Evolutionary conservation across 2,888 invertebrate genomes (phyloP).

Genomic region (Arge pagana): DNA sequence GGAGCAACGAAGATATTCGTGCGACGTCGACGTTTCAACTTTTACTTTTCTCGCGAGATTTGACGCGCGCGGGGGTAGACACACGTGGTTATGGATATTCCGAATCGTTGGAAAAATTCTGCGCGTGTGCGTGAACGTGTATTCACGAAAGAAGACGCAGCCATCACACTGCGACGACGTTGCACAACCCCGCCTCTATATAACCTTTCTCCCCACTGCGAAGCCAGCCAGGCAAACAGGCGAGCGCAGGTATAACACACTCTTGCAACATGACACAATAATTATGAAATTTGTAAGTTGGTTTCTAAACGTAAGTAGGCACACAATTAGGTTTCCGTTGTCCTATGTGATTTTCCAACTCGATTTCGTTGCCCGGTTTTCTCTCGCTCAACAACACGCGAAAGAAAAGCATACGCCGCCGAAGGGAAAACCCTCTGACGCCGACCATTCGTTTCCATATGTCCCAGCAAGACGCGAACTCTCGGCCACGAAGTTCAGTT

Average conservation of each 20-base stretch:
- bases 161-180: conserved; percentile 40
- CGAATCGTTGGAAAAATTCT: too few relatives aligned
- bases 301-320: conserved; percentile 49
- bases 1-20: too few relatives aligned
- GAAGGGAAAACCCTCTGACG: too few relatives aligned
- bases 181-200: conserved; percentile 53
- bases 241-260: conserved; percentile 35
- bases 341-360: conserved; percentile 2
- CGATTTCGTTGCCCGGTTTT: too few relatives aligned
- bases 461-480: too few relatives aligned
- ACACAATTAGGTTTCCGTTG: conserved; percentile 30
- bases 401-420: too few relatives aligned
- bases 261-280: conserved; percentile 56
- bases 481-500: too few relatives aligned
- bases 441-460: too few relatives aligned
- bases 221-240: conserved; percentile 29
- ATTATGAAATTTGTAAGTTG: conserved; percentile 56
- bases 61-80: too few relatives aligned
- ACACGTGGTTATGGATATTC: neutral
- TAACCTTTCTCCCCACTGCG: conserved; percentile 51
- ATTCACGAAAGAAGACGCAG: conserved; percentile 41
- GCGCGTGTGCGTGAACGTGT: neutral
- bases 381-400: too few relatives aligned
- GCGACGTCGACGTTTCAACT: too few relatives aligned
- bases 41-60: too few relatives aligned